Base-by-base conservation (phyloP, 2,888 invertebrate species). In the Oligia strigilis region DNA sequence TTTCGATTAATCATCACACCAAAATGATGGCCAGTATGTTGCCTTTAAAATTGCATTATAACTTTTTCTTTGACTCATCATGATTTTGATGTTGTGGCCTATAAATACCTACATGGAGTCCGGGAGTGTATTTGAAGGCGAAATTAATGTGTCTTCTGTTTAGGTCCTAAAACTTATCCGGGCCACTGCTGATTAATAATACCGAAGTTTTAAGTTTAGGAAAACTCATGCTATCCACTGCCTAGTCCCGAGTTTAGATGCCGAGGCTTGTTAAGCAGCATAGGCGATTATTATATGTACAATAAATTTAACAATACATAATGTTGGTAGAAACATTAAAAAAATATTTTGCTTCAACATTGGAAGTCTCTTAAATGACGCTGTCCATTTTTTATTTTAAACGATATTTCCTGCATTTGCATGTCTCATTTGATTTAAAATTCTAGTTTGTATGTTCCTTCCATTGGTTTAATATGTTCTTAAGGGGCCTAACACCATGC, bases 181-280 rank as follows among this genome's bases (percentile, higher is more conserved):
- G 67, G 46, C 9, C 67, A 69, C 17, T 29, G 29, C 3, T 49
- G 19, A 49, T 70, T 29, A 52, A 23, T 46, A n/a, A n/a, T 17
- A 13, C n/a, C 11, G 29, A 49, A 19, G 36, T 71, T 23, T 71
- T 14, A 5, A 11, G 5, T 71, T 71, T 55, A 23, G 14, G 55
- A 23, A 74, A 40, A 23, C 29, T 52, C 73, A 19, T 64, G 64
- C 64, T 77, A 52, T 8, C 19, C 52, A 74, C 76, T 77, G 64
- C 76, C 76, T 40, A 73, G 29, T n/a, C 40, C 49, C 17, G 29
- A 74, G 14, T 75, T 55, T 43, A 29, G 29, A 75, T 23, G 17
- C 72, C 2, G 14, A 69, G 19, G 3, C 58, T 36, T 23, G 36
- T 23, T 23, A 36, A 23, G 11, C 43, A 75, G 55, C 70, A 29